Conservation (phyloP, 2,888 invertebrate genomes). For the Chloromyia formosa region DNA sequence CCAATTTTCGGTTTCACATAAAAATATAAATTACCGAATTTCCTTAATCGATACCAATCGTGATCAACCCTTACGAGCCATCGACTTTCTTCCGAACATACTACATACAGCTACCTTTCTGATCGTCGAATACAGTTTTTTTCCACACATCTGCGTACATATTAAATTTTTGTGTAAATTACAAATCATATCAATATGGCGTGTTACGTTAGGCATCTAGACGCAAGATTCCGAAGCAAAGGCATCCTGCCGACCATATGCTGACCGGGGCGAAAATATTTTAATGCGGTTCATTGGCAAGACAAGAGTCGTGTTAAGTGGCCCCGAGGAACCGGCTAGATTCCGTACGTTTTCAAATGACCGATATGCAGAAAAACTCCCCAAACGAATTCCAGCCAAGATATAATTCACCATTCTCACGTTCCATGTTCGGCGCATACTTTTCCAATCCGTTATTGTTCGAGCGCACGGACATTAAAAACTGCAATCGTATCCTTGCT, state of each 20-base stretch:
- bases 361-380: slow-evolving; percentile 26
- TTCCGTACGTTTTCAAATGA: neutral
- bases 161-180: slow-evolving; percentile 47
- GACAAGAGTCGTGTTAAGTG: slow-evolving; percentile 29
- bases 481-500: slow-evolving; percentile 8
- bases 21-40: too few species aligned
- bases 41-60: too few species aligned
- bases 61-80: too few species aligned
- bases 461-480: neutral
- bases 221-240: slow-evolving; percentile 41
- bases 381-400: slow-evolving; percentile 37
- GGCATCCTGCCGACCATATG: slow-evolving; percentile 33
- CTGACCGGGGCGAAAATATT: slow-evolving; percentile 41
- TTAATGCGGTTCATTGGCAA: slow-evolving; percentile 46
- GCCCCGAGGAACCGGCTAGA: slow-evolving; percentile 32
- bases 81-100: too few species aligned
- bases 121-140: slow-evolving; percentile 16
- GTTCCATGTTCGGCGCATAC: slow-evolving; percentile 42
- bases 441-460: slow-evolving; percentile 29
- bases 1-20: too few species aligned
- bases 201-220: slow-evolving; percentile 34
- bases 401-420: slow-evolving; percentile 47
- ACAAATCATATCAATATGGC: slow-evolving; percentile 47
- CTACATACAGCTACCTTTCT: neutral
- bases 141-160: slow-evolving; percentile 3